Base-by-base conservation (phyloP, 2,113 vertebrate genomes). In the Jaculus jaculus region DNA sequence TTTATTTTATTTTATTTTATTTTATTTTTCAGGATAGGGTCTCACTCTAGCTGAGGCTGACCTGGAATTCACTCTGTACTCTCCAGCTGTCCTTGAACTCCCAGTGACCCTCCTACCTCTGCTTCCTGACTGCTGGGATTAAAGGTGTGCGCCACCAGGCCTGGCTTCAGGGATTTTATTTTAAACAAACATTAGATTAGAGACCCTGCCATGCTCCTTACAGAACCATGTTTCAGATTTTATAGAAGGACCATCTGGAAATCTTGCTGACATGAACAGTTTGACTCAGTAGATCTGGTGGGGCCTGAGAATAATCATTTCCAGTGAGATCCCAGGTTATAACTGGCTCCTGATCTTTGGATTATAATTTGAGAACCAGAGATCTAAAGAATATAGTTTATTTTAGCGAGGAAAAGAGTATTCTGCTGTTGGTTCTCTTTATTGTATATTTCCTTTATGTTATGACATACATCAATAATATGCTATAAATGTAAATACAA, bases 371-470 rank as follows among this genome's bases (percentile, higher is more conserved):
- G 39, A 83, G 18, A 34, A 37, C 39, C 87, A 84, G 79, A 9
- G 11, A 8, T 79, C 37, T 82, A 6, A 37, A 91, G 73, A 89
- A 39, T 90, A 65, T 60, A 65, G 79, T 61, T 84, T 79, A 65
- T 78, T 90, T 89, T 60, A 82, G 26, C 21, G 28, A 71, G 15
- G 28, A 51, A 82, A 65, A 75, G 58, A 34, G 15, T 73, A 82
- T 91, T 79, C 63, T 91, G 30, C 11, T 84, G n/a, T 24, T 18
- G 23, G 28, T 75, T 93, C 63, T 89, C 10, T 80, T 84, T 80
- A 79, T 21, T 54, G 23, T 72, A 34, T 21, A 78, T 89, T 88
- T 92, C 32, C 71, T 85, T 5, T 65, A 34, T 61, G 47, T 37
- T 91, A 72, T 84, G 78, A 77, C 9, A 83, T 34, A 71, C 17